Evolutionary conservation across 2,797 vertebrate species (phyloP), one percentile per base, ranked within the genome.

Genomic region (Centroberyx gerrardi): DNA sequence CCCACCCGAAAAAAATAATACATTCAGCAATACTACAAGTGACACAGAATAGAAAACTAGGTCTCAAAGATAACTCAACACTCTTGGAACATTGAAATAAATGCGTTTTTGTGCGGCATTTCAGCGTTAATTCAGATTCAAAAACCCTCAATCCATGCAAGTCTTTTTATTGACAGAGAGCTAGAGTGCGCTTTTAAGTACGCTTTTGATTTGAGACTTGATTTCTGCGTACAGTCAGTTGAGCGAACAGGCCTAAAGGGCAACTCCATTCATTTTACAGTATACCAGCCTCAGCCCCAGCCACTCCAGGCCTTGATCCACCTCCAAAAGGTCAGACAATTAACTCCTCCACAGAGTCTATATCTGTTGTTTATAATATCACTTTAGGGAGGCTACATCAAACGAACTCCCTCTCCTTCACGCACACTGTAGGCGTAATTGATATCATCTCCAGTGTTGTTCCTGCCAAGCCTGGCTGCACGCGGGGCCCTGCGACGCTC

Each of bases 281-380:
- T 44, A 46, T 8, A 17, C 33, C 36, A 27, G 46, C 65, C 61
- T 51, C 58, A 48, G 31, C 22, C 38, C 22, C 29, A 52, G 52
- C 64, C 68, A 18, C 36, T 40, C 59, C 55, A 55, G 33, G 28
- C 44, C 58, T 68, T 55, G 59, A 51, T 51, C 40, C 66, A 56
- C 65, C 22, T 49, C 51, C 54, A 73, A 83, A 51, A 44, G 69
- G 77, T 81, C 72, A 81, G 62, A 53, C 56, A 54, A 78, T 80
- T 71, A 81, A 33, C 60, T 36, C 42, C 4, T 33, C 51, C 49
- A 22, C 38, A 48, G 59, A 62, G 52, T 61, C 55, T 42, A 9
- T 51, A 9, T 51, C 46, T 59, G 33, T 7, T 49, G 80, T 48
- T 80, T 55, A 17, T 53, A 18, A 22, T 51, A 33, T 61, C 10